Percentiles rank a stretch among this genome's conserved stretches.
Conservation (phyloP, 2,888 invertebrate species). For the Epinotia demarniana region DNA sequence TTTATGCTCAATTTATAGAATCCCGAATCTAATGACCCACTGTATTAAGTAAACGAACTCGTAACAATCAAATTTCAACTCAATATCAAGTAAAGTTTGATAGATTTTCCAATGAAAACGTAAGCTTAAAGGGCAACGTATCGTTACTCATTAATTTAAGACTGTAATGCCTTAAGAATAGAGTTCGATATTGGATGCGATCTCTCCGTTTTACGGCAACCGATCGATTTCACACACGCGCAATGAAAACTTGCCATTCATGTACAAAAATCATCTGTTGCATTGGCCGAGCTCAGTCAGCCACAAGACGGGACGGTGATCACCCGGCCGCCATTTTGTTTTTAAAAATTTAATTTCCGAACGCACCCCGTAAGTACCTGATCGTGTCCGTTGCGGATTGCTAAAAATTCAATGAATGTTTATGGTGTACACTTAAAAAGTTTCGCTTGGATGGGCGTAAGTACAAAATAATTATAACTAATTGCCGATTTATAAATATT, state of each 20-base stretch:
- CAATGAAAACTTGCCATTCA: constrained; percentile 53
- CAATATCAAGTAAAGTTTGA: background rate
- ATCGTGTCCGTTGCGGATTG: constrained; percentile 50
- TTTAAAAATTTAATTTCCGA: constrained; percentile 53
- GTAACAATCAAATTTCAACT: constrained; percentile 2
- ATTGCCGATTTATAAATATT: constrained; percentile 2
- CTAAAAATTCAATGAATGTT: constrained; percentile 38
- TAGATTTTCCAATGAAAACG: constrained; percentile 1
- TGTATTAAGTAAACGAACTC: constrained; percentile 12
- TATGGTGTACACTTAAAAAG: constrained; percentile 36
- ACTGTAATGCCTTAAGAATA: background rate
- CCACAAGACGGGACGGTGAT: constrained; percentile 63
- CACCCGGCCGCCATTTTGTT: constrained; percentile 65
- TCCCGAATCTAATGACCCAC: background rate
- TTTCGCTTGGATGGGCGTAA: constrained; percentile 32
- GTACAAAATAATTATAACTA: constrained; percentile 11
- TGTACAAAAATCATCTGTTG: constrained; percentile 80
- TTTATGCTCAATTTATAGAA: background rate
- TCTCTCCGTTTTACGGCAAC: constrained; percentile 52
- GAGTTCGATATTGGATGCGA: constrained; percentile 6
- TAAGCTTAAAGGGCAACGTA: constrained; percentile 1
- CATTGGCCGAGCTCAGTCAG: constrained; percentile 70
- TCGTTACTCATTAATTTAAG: background rate
- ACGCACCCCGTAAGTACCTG: constrained; percentile 50
- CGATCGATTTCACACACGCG: constrained; percentile 78